A percentile compares a stretch with the other conserved stretches of the same genome.
Evolutionary conservation across 2,888 invertebrate species (phyloP).

Genomic region (Xanthia togata): DNA sequence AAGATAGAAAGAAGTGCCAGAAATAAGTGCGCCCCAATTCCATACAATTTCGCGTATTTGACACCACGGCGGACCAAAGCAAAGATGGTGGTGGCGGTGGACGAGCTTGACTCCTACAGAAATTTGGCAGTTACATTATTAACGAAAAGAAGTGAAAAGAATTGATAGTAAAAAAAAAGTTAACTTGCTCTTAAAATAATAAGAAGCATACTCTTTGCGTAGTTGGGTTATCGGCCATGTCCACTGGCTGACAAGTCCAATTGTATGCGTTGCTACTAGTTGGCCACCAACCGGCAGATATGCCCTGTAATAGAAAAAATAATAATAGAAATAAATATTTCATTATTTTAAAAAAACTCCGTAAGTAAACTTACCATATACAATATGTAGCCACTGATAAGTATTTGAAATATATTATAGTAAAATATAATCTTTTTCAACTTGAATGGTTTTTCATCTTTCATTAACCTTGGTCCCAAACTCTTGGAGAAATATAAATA

Average conservation of each 20-base stretch:
- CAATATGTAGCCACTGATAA: constrained; percentile 56
- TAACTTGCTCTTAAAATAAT: background rate
- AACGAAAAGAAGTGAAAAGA: background rate
- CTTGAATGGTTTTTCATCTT: constrained; percentile 91
- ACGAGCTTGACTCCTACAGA: background rate
- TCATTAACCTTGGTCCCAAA: constrained; percentile 85
- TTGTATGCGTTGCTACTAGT: constrained; percentile 24
- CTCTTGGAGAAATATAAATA: constrained; percentile 65
- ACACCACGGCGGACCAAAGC: too few relatives aligned
- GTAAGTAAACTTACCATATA: constrained; percentile 57
- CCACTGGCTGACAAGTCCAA: constrained; percentile 53
- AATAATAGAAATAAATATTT: too few relatives aligned
- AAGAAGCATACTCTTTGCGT: constrained; percentile 31
- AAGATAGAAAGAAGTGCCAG: background rate
- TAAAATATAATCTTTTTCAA: constrained; percentile 92
- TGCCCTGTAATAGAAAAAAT: constrained; percentile 43
- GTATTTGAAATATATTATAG: constrained; percentile 94
- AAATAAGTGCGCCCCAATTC: background rate
- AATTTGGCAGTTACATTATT: background rate
- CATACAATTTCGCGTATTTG: too few relatives aligned
- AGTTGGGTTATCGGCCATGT: constrained; percentile 37
- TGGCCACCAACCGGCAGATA: constrained; percentile 45
- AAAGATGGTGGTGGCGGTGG: background rate
- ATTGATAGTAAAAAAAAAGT: background rate
- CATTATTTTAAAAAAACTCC: too few relatives aligned